These are phyloP conservation scores for Sebastes nivosus DNA, from an alignment of 2,797 vertebrate species.

Conservation along the genomic window DNA sequence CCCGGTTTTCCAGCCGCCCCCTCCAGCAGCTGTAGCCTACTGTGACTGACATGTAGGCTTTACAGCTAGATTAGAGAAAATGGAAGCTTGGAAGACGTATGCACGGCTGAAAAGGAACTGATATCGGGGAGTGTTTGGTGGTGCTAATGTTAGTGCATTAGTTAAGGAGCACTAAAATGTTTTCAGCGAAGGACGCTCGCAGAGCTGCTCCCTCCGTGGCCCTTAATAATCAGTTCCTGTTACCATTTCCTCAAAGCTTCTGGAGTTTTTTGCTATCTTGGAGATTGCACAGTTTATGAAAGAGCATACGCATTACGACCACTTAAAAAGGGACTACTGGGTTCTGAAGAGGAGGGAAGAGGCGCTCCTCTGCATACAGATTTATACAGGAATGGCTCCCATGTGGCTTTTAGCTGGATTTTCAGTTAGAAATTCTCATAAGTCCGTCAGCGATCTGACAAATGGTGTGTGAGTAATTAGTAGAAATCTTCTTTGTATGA, in stretches of 20 bases:
- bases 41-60: conserved; percentile 25
- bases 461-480: neutral
- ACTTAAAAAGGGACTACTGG: conserved; percentile 55
- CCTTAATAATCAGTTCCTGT: conserved; percentile 27
- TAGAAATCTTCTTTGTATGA: conserved; percentile 5
- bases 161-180: conserved; percentile 31
- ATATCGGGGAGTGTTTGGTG: conserved; percentile 1
- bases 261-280: conserved; percentile 33
- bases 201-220: conserved; percentile 8
- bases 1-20: neutral
- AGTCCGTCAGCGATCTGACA: conserved; percentile 19
- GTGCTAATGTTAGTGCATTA: conserved; percentile 31
- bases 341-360: conserved; percentile 27
- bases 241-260: conserved; percentile 42
- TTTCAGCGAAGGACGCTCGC: conserved; percentile 19
- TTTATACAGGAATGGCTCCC: conserved; percentile 24
- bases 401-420: conserved; percentile 29
- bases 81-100: neutral
- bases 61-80: conserved; percentile 17
- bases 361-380: conserved; percentile 36
- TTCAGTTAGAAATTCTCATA: conserved; percentile 27
- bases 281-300: conserved; percentile 49
- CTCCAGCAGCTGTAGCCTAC: conserved; percentile 21
- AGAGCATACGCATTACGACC: conserved; percentile 52
- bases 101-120: conserved; percentile 7